phyloP scores from a whole-genome alignment of 2,888 invertebrate species.

The Stegana nigrithorax region DNA sequence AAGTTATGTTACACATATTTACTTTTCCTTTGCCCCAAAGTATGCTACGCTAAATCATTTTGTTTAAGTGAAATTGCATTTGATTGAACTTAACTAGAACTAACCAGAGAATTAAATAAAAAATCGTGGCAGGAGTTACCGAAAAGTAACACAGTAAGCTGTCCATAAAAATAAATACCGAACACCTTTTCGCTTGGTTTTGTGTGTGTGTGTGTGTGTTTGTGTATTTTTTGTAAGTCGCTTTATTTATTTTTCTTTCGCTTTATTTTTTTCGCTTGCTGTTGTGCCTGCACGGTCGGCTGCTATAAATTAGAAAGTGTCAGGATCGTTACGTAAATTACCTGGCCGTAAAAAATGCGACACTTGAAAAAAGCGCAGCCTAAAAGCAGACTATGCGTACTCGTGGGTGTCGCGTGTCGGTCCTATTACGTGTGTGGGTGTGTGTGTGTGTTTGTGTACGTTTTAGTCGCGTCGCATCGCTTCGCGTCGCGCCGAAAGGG shows the following conservation, averaged over 20 bases:
- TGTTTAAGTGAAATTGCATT: no score
- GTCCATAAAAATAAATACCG: background rate
- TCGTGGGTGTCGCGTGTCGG: background rate
- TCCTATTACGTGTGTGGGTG: background rate
- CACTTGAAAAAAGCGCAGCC: conserved; percentile 21
- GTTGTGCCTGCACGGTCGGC: no score
- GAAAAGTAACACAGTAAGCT: no score
- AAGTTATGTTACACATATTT: no score
- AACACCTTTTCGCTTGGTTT: background rate
- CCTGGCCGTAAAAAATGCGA: conserved; percentile 50
- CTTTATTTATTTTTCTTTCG: background rate
- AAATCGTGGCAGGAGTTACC: no score
- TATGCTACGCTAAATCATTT: no score
- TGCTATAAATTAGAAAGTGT: conserved; percentile 62
- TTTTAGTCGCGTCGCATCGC: conserved; percentile 28
- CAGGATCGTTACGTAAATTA: conserved; percentile 63
- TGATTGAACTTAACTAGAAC: no score
- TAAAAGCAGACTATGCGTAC: background rate
- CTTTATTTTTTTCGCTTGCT: background rate
- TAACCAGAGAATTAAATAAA: no score
- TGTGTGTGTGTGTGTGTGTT: background rate
- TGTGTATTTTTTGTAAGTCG: background rate
- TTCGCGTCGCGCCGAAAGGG: conserved; percentile 52
- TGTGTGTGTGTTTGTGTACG: background rate
- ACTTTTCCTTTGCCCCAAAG: no score